Conservation (phyloP, 2,113 vertebrate genomes). For the Nibea coibor region DNA sequence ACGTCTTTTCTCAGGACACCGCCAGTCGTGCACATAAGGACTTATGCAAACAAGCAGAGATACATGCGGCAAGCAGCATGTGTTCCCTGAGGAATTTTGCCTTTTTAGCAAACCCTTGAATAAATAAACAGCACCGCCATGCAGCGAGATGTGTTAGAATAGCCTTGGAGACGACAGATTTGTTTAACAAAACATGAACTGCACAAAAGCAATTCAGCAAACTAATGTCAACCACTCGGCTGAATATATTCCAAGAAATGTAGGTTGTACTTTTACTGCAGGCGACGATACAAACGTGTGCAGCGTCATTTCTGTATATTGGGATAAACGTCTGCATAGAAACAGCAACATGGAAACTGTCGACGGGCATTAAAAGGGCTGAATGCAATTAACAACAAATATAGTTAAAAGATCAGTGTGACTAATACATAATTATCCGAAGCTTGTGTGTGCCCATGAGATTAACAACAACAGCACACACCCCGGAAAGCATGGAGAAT, state of each 20-base stretch:
- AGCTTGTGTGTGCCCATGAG: slow-evolving; percentile 33
- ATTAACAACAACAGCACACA: slow-evolving; percentile 14
- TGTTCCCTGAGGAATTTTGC: slow-evolving; percentile 36
- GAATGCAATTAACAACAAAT: slow-evolving; percentile 25
- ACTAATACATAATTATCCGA: slow-evolving; percentile 20
- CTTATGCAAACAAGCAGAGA: slow-evolving; percentile 36
- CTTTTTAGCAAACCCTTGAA: slow-evolving; percentile 56
- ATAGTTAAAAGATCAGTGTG: slow-evolving; percentile 24
- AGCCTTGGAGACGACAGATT: slow-evolving; percentile 17
- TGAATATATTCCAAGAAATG: not conserved
- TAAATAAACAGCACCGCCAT: slow-evolving; percentile 55
- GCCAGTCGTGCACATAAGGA: slow-evolving; percentile 11
- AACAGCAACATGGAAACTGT: slow-evolving; percentile 3
- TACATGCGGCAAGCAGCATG: not conserved
- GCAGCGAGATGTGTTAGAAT: slow-evolving; percentile 29
- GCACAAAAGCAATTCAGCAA: slow-evolving; percentile 22
- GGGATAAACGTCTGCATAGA: not conserved
- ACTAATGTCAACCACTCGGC: slow-evolving; percentile 13
- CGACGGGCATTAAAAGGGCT: not conserved
- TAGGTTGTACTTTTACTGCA: slow-evolving; percentile 9
- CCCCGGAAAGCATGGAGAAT: slow-evolving; percentile 4
- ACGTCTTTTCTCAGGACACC: not conserved
- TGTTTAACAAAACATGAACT: slow-evolving; percentile 56
- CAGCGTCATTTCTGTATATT: not conserved
- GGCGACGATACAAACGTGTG: not conserved